These are phyloP conservation scores for Spatulosminthurus flaviceps DNA, from an alignment of 2,888 invertebrate genomes.

Conservation along the genomic window DNA sequence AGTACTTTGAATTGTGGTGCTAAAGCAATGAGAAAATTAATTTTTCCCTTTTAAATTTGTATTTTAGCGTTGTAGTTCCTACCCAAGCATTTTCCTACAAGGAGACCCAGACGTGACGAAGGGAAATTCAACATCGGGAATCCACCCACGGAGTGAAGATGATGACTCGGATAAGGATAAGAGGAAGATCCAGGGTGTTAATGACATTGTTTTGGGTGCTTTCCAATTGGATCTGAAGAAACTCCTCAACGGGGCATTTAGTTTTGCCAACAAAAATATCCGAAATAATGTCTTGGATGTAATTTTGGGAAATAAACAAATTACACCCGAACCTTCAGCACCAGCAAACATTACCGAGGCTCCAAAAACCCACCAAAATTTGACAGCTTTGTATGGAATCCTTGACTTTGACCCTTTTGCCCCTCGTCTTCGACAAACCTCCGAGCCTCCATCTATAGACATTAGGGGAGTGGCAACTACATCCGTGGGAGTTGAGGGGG, in stretches of 20 bases:
- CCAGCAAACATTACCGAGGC: background rate
- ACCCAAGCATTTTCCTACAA: too few species aligned
- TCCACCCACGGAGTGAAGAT: background rate
- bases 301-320: conserved; percentile 30
- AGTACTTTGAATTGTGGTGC: too few species aligned
- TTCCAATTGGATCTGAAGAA: conserved; percentile 32
- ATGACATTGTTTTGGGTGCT: conserved; percentile 36
- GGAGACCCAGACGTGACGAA: too few species aligned
- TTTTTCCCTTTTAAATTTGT: too few species aligned
- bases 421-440: too few species aligned
- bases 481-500: background rate
- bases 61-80: too few species aligned
- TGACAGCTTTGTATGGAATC: too few species aligned
- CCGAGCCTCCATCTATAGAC: background rate
- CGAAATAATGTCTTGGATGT: conserved; percentile 35
- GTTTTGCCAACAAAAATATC: conserved; percentile 38
- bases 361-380: background rate
- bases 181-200: background rate
- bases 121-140: too few species aligned
- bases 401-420: too few species aligned
- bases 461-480: background rate
- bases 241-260: conserved; percentile 36
- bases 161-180: background rate
- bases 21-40: too few species aligned
- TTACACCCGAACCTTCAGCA: too few species aligned